phyloP scores from a whole-genome alignment of 2,888 invertebrate genomes.

The Thera obeliscata region DNA sequence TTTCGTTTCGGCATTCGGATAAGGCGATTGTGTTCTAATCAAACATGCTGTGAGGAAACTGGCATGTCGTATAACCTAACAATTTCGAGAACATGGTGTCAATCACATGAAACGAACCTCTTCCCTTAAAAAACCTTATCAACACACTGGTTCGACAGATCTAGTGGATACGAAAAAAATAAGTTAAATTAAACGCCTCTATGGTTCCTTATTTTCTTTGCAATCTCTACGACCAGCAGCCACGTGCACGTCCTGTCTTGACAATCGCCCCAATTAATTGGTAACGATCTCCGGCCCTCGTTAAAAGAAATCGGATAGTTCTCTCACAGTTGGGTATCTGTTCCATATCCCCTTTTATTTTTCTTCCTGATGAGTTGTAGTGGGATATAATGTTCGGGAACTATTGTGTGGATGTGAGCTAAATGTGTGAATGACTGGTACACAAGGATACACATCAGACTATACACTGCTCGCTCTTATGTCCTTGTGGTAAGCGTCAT shows the following conservation, averaged over 20 bases:
- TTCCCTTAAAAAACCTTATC: too few relatives aligned
- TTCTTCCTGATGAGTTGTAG: conserved; percentile 17
- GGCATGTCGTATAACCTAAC: too few relatives aligned
- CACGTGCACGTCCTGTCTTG: conserved; percentile 32
- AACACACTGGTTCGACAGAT: too few relatives aligned
- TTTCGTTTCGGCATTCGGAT: too few relatives aligned
- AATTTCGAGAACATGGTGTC: too few relatives aligned
- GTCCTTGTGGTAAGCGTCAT: too few relatives aligned
- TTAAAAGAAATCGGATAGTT: conserved; percentile 49
- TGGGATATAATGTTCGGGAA: conserved; percentile 3
- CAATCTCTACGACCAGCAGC: conserved; percentile 28
- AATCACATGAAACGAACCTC: too few relatives aligned
- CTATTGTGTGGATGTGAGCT: neutral
- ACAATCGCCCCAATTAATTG: conserved; percentile 56
- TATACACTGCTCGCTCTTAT: too few relatives aligned
- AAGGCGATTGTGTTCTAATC: too few relatives aligned
- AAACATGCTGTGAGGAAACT: too few relatives aligned
- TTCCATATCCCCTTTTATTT: conserved; percentile 36
- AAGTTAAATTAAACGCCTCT: neutral
- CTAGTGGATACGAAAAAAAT: neutral
- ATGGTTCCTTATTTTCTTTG: neutral
- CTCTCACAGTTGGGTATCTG: conserved; percentile 31
- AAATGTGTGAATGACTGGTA: neutral
- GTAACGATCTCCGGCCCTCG: conserved; percentile 49
- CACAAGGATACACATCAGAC: too few relatives aligned